Evolutionary conservation across 1,140 invertebrate genomes (phyloP).

Genomic region (Steinernema khuongi): DNA sequence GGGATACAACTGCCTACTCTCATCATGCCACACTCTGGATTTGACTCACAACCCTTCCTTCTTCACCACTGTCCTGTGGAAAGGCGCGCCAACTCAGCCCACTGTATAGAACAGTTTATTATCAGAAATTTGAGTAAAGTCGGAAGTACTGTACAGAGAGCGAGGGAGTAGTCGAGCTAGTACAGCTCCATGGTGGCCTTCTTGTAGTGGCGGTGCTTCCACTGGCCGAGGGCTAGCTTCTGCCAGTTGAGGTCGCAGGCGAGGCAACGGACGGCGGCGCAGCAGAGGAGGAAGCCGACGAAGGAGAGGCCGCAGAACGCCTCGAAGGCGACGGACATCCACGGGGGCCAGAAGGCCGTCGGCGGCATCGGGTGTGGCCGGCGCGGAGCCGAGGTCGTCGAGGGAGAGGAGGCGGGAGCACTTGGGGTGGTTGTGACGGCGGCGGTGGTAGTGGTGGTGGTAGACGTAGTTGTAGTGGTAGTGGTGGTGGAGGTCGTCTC

Average conservation of each 20-base stretch:
- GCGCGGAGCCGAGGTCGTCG: no score
- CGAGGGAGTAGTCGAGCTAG: neutral
- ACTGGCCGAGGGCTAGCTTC: neutral
- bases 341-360: neutral
- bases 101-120: neutral
- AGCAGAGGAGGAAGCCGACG: neutral
- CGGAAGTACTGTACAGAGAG: neutral
- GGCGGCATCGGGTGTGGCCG: neutral
- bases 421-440: neutral
- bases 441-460: conserved; percentile 1
- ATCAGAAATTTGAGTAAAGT: neutral
- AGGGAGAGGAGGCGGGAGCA: no score
- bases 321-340: conserved; percentile 8
- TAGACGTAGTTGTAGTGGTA: neutral
- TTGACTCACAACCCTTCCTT: no score
- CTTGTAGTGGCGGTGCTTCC: conserved; percentile 12
- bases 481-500: neutral
- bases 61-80: no score
- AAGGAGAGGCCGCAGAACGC: conserved; percentile 9
- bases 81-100: no score
- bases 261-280: neutral
- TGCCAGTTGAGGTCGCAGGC: conserved; percentile 9
- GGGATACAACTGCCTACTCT: no score
- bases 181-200: conserved; percentile 2
- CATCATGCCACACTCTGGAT: no score